Evolutionary conservation across 2,888 invertebrate genomes (phyloP).

Genomic region (Nycteola revayana): DNA sequence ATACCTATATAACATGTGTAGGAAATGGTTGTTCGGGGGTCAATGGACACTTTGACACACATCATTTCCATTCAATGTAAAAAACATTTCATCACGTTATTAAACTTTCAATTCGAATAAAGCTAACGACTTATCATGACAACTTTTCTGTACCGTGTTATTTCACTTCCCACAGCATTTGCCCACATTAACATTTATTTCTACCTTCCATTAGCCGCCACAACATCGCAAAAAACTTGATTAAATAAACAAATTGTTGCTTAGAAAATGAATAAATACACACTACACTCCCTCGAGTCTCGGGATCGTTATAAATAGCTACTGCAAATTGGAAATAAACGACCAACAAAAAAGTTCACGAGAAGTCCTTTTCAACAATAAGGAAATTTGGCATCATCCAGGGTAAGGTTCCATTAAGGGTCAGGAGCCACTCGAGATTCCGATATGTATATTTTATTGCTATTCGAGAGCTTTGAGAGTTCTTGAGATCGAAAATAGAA

Average conservation of each 20-base stretch:
- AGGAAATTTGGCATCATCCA: conserved; percentile 43
- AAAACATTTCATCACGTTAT: conserved; percentile 18
- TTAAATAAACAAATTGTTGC: conserved; percentile 11
- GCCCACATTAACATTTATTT: neutral
- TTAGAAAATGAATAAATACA: conserved; percentile 23
- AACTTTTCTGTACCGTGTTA: conserved; percentile 5
- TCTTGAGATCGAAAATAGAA: conserved; percentile 7
- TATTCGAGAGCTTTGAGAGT: conserved; percentile 15
- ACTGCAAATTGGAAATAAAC: conserved; percentile 60
- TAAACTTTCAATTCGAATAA: neutral
- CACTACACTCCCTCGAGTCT: conserved; percentile 25
- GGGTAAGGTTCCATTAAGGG: conserved; percentile 42
- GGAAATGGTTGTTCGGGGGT: conserved; percentile 31
- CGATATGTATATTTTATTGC: conserved; percentile 44
- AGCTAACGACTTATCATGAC: conserved; percentile 3
- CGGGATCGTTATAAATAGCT: conserved; percentile 52
- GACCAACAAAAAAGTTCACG: conserved; percentile 49
- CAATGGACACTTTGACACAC: too few relatives aligned
- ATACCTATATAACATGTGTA: conserved; percentile 37
- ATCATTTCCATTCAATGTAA: conserved; percentile 21
- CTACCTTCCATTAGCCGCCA: conserved; percentile 6
- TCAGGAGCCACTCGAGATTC: conserved; percentile 28
- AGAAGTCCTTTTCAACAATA: conserved; percentile 43
- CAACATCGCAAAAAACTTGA: conserved; percentile 11
- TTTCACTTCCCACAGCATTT: neutral